These are phyloP conservation scores for Holcopasites calliopsidis DNA, from an alignment of 1,140 invertebrate genomes.

Conservation along the genomic window DNA sequence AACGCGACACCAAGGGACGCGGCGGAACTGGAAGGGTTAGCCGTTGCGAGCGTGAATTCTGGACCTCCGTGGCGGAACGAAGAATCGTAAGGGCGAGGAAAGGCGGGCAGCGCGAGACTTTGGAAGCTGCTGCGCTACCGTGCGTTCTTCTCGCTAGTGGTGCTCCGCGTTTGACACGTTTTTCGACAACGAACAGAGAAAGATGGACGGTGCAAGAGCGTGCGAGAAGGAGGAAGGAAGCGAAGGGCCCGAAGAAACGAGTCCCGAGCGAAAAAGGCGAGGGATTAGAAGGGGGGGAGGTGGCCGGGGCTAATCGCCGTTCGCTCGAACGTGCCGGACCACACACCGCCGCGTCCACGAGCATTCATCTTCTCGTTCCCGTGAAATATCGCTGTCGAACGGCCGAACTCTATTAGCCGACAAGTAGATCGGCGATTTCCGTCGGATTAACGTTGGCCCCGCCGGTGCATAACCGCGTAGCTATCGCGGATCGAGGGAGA, in stretches of 20 bases:
- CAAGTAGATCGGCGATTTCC: slow-evolving; percentile 19
- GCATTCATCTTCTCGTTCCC: slow-evolving; percentile 44
- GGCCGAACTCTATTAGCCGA: slow-evolving; percentile 59
- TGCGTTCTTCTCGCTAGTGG: neutral
- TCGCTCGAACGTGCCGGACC: slow-evolving; percentile 70
- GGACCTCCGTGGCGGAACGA: neutral
- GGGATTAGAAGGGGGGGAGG: slow-evolving; percentile 47
- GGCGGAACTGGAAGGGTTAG: neutral
- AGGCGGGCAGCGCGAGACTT: neutral
- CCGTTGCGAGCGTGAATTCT: no score
- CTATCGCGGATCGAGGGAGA: no score
- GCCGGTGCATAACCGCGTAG: no score
- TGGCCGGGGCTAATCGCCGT: slow-evolving; percentile 71
- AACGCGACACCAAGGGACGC: slow-evolving; percentile 69
- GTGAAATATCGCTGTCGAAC: slow-evolving; percentile 66
- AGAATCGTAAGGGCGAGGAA: neutral
- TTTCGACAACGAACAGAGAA: neutral
- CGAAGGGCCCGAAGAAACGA: slow-evolving; percentile 48
- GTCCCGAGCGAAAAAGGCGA: slow-evolving; percentile 43
- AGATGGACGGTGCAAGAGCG: slow-evolving; percentile 12
- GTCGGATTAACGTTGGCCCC: no score
- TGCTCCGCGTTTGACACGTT: neutral
- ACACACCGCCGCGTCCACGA: slow-evolving; percentile 63
- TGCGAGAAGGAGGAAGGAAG: slow-evolving; percentile 22
- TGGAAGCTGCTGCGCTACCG: neutral